Percentiles rank a stretch among this genome's conserved stretches.
These are phyloP conservation scores for Camelus bactrianus DNA, from an alignment of 2,113 vertebrate genomes.

Conservation along the genomic window DNA sequence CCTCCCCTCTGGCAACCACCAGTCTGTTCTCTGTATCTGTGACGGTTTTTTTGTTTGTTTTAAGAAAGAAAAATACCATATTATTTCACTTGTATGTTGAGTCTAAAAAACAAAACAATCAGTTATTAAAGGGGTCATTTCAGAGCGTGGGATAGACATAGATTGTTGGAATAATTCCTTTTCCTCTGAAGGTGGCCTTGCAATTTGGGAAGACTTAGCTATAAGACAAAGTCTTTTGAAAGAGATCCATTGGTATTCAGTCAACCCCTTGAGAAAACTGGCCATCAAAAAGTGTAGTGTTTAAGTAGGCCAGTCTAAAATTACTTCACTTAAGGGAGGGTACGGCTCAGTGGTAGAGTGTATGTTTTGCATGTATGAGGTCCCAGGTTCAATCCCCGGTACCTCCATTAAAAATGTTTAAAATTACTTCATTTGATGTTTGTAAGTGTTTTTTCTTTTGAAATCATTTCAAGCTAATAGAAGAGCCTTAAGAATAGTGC, in stretches of 20 bases:
- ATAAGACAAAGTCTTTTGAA: not conserved
- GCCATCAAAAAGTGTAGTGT: constrained; percentile 1
- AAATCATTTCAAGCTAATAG: constrained; percentile 33
- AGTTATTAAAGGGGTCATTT: constrained; percentile 12
- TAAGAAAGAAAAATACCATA: not conserved
- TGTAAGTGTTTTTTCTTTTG: constrained; percentile 55
- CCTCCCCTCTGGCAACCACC: not conserved
- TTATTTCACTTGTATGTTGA: not conserved
- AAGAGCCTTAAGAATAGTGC: constrained; percentile 14
- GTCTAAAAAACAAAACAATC: not conserved
- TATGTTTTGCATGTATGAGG: too few relatives aligned
- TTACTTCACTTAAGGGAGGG: not conserved
- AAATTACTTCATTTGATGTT: constrained; percentile 35
- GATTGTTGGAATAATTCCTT: constrained; percentile 16
- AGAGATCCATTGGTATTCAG: constrained; percentile 40
- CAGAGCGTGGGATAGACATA: not conserved
- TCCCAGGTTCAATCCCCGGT: too few relatives aligned
- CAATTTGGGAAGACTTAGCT: constrained; percentile 46
- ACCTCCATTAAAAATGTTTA: not conserved
- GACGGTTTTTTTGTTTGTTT: not conserved
- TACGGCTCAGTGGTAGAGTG: too few relatives aligned
- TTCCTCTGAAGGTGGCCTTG: constrained; percentile 30
- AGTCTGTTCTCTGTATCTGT: not conserved
- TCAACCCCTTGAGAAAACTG: not conserved
- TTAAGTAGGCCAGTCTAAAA: constrained; percentile 33